phyloP scores from a whole-genome alignment of 2,888 invertebrate species.

The Chorisops tibialis region DNA sequence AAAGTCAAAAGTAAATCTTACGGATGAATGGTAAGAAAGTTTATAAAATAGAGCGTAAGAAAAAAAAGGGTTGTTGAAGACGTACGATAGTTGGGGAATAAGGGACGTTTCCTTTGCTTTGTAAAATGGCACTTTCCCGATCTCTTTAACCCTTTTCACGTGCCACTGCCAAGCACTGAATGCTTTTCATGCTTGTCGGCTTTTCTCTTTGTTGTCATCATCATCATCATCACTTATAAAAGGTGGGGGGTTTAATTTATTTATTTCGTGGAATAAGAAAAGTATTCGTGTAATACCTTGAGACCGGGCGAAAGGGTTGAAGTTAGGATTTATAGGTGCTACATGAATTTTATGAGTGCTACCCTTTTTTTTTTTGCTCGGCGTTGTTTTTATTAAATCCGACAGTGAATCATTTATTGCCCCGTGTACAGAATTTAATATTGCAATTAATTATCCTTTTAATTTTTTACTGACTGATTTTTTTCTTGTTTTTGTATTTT shows the following conservation, averaged over 20 bases:
- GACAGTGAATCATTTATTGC: no score
- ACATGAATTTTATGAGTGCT: slow-evolving; percentile 12
- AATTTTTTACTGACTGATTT: slow-evolving; percentile 20
- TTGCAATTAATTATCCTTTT: slow-evolving; percentile 16
- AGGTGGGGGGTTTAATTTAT: slow-evolving; percentile 16
- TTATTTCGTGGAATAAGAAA: slow-evolving; percentile 5
- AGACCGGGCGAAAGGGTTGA: slow-evolving; percentile 1
- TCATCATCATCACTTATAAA: slow-evolving; percentile 20
- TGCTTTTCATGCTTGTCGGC: slow-evolving; percentile 15
- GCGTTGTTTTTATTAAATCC: no score
- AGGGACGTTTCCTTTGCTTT: slow-evolving; percentile 3
- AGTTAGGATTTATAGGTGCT: background rate
- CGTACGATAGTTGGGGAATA: slow-evolving; percentile 12
- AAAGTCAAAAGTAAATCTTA: slow-evolving; percentile 8
- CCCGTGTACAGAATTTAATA: slow-evolving; percentile 22
- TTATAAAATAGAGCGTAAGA: slow-evolving; percentile 10
- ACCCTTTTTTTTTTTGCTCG: slow-evolving; percentile 13
- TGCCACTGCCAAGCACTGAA: no score
- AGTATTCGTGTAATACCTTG: slow-evolving; percentile 8
- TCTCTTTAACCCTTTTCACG: slow-evolving; percentile 15
- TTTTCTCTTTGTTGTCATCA: slow-evolving; percentile 16
- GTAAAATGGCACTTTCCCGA: slow-evolving; percentile 5
- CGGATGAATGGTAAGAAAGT: slow-evolving; percentile 13
- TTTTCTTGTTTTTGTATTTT: slow-evolving; percentile 42
- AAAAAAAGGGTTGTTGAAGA: slow-evolving; percentile 11